Percentiles rank a stretch among this genome's conserved stretches.
phyloP scores from a whole-genome alignment of 2,797 vertebrate genomes.

The Phrynocephalus guinanensis region DNA sequence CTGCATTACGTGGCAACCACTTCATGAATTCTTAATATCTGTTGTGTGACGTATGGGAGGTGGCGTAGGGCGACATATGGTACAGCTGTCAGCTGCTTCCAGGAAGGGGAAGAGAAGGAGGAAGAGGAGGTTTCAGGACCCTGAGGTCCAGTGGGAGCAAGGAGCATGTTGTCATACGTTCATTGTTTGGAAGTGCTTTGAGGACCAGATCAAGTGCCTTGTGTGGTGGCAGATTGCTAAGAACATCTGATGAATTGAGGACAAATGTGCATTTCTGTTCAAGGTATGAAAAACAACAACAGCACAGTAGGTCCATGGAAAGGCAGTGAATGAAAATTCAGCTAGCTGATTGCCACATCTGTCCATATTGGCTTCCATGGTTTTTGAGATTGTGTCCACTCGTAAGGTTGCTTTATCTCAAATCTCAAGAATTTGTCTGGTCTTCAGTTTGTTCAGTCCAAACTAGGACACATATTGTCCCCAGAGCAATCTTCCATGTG shows the following conservation, averaged over 20 bases:
- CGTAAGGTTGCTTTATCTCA: not conserved
- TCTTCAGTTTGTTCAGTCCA: not conserved
- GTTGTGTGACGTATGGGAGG: not conserved
- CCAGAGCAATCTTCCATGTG: too few relatives aligned
- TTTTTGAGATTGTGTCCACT: not conserved
- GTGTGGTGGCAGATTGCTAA: constrained; percentile 59
- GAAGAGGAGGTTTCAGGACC: constrained; percentile 43
- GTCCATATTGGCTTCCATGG: not conserved
- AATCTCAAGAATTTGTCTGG: not conserved
- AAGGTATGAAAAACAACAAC: constrained; percentile 54
- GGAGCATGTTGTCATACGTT: constrained; percentile 64
- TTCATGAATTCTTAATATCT: constrained; percentile 37
- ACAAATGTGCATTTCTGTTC: constrained; percentile 63
- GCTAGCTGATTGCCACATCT: not conserved
- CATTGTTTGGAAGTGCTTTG: constrained; percentile 68
- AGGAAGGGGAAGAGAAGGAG: not conserved
- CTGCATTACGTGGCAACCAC: constrained; percentile 14
- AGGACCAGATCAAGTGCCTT: constrained; percentile 64
- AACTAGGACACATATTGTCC: too few relatives aligned
- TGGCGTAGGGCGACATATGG: not conserved
- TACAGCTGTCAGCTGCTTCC: constrained; percentile 16
- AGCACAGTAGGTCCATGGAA: not conserved
- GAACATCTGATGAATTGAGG: constrained; percentile 57
- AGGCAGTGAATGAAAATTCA: not conserved
- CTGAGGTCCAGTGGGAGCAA: constrained; percentile 40